phyloP scores from a whole-genome alignment of 1,140 invertebrate genomes.

The Apis dorsata region DNA sequence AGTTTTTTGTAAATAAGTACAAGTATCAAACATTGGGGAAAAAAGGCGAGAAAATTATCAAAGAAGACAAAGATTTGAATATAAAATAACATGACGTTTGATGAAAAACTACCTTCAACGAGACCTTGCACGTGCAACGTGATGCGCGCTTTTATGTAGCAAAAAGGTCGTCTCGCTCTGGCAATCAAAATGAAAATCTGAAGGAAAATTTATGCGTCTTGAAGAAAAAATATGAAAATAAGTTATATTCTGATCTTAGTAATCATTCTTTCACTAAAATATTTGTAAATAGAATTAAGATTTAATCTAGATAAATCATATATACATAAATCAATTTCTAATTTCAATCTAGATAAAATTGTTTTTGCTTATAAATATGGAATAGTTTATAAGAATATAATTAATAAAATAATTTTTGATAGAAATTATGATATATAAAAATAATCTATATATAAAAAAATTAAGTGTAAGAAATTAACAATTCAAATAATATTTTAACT shows the following conservation, averaged over 20 bases:
- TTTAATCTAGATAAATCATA: too few species aligned
- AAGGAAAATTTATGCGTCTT: background rate
- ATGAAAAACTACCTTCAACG: conserved; percentile 23
- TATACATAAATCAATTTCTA: too few species aligned
- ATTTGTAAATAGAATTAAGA: too few species aligned
- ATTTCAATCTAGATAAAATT: too few species aligned
- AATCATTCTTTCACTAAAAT: too few species aligned
- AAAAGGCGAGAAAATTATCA: background rate
- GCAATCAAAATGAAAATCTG: conserved; percentile 1
- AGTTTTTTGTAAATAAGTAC: too few species aligned
- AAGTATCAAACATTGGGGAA: too few species aligned
- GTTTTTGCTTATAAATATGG: too few species aligned
- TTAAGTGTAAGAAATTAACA: too few species aligned
- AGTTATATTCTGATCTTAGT: background rate
- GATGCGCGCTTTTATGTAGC: conserved; percentile 9
- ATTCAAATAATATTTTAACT: too few species aligned
- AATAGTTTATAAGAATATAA: too few species aligned
- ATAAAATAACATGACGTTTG: conserved; percentile 10
- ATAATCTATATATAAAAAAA: too few species aligned
- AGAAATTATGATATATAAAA: background rate
- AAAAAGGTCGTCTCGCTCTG: conserved; percentile 30
- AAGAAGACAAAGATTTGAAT: background rate
- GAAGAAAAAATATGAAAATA: background rate
- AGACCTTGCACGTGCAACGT: conserved; percentile 29
- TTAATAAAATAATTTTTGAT: background rate